Evolutionary conservation across 2,113 vertebrate genomes (phyloP).

Genomic region (Galemys pyrenaicus): DNA sequence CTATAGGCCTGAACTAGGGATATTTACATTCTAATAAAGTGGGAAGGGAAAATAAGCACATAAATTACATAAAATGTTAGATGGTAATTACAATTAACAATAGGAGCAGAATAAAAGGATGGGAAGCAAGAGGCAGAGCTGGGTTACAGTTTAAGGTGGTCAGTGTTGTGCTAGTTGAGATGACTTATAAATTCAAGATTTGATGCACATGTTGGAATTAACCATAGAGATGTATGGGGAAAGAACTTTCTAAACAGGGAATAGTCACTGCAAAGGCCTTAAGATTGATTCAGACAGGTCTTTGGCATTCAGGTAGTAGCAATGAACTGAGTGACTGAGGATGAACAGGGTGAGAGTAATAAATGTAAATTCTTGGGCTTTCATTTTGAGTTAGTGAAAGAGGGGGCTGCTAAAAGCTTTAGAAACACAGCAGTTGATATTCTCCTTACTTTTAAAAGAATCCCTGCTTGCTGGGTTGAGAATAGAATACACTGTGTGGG

Average conservation of each 20-base stretch:
- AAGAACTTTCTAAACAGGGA: conserved; percentile 10
- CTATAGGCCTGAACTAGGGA: not conserved
- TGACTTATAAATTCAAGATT: conserved; percentile 31
- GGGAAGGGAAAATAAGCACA: not conserved
- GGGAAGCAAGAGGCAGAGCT: not conserved
- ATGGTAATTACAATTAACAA: conserved; percentile 12
- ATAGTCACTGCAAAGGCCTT: not conserved
- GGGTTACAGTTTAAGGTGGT: conserved; percentile 19
- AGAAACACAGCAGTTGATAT: not conserved
- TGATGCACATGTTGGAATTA: not conserved
- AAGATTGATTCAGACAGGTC: not conserved
- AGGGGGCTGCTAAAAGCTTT: not conserved
- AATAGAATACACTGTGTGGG: not conserved
- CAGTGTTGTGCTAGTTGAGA: not conserved
- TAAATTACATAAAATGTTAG: not conserved
- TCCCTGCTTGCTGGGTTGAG: not conserved
- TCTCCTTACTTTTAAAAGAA: not conserved
- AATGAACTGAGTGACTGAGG: not conserved
- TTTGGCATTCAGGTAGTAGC: not conserved
- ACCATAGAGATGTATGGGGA: not conserved
- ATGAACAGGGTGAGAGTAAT: not conserved
- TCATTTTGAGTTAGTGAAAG: conserved; percentile 33
- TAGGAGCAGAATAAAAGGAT: not conserved
- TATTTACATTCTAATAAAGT: not conserved
- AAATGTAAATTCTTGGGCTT: conserved; percentile 23